Conservation (phyloP, 1,140 invertebrate species). For the honey bee (Apis mellifera) region DNA sequence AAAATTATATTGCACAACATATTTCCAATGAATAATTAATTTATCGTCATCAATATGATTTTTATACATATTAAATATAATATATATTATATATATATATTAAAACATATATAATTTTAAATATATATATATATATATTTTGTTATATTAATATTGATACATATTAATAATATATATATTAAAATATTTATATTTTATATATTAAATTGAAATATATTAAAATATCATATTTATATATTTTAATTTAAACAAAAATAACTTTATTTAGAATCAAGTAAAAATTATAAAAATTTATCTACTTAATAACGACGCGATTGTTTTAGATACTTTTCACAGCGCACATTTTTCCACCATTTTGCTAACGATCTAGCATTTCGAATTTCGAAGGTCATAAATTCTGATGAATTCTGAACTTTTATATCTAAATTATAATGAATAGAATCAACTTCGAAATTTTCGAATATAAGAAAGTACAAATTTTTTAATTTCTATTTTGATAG, state of each 20-base stretch:
- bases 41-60: not conserved
- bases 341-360: constrained; percentile 59
- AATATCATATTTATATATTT: not conserved
- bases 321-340: constrained; percentile 20
- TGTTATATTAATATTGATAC: no score
- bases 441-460: not conserved
- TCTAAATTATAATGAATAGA: not conserved
- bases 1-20: not conserved
- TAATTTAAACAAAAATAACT: not conserved
- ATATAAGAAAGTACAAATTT: not conserved
- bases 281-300: not conserved
- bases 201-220: not conserved
- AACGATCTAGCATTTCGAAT: constrained; percentile 40
- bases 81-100: no score
- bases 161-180: not conserved
- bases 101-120: not conserved
- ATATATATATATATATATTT: no score
- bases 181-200: not conserved
- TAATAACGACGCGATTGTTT: constrained; percentile 48
- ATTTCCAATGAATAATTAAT: not conserved
- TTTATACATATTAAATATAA: not conserved
- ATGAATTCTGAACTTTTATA: not conserved
- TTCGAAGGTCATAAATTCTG: constrained; percentile 25
- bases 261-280: not conserved
- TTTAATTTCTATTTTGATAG: not conserved